Evolutionary conservation across 2,797 vertebrate genomes (phyloP).

Genomic region (Rhincodon typus): DNA sequence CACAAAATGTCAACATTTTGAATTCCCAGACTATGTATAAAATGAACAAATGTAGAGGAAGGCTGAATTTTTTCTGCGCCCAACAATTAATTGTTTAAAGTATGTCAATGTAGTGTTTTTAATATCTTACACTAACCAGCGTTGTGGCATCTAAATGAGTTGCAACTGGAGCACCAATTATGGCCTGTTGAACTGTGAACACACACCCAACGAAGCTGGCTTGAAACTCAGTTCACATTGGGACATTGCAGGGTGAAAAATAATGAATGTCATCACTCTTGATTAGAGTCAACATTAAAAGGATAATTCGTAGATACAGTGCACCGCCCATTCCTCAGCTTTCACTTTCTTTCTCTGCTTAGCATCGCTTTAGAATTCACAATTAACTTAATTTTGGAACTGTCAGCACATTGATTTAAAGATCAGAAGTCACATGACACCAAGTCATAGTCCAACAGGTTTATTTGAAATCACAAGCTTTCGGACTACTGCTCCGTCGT

Average conservation of each 20-base stretch:
- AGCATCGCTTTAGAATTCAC: not conserved
- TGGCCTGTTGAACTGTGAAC: not conserved
- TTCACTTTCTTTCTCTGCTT: not conserved
- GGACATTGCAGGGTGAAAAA: not conserved
- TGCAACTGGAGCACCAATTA: not conserved
- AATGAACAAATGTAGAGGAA: not conserved
- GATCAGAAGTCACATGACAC: too few species aligned
- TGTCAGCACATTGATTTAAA: too few species aligned
- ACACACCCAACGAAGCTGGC: not conserved
- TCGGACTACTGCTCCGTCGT: too few species aligned
- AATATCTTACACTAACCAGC: not conserved
- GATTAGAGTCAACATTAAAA: not conserved
- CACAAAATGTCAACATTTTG: not conserved
- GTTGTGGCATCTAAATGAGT: not conserved
- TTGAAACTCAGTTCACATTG: not conserved
- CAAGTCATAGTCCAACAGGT: too few species aligned
- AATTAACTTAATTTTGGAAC: not conserved
- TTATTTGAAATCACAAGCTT: too few species aligned
- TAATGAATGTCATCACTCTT: not conserved
- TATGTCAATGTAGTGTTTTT: not conserved
- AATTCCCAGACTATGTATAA: not conserved
- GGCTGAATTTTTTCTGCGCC: not conserved
- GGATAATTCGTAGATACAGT: not conserved
- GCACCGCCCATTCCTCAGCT: not conserved
- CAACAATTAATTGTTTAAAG: not conserved